Percentiles rank a stretch among this genome's conserved stretches.
Evolutionary conservation across 2,797 vertebrate genomes (phyloP).

Genomic region (Phoxinus dragarum): DNA sequence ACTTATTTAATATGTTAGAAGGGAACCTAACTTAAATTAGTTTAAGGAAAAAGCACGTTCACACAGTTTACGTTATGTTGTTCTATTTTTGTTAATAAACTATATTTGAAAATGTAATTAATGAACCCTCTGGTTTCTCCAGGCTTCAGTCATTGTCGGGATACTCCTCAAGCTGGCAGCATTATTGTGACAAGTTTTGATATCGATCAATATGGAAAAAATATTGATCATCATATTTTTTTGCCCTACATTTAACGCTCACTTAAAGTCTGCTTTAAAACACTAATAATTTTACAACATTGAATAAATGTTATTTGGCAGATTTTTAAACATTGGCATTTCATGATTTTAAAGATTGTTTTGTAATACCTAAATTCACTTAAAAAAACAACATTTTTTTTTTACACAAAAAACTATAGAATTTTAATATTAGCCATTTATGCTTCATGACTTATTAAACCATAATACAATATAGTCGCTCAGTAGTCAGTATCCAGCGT

Average conservation of each 20-base stretch:
- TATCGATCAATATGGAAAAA: too few relatives aligned
- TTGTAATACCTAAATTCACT: not conserved
- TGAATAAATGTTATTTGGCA: not conserved
- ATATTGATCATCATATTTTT: too few relatives aligned
- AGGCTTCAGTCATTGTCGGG: too few relatives aligned
- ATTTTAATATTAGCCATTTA: not conserved
- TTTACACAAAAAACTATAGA: not conserved
- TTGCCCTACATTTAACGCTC: not conserved
- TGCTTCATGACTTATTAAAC: not conserved
- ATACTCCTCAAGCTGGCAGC: too few relatives aligned
- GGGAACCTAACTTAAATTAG: not conserved
- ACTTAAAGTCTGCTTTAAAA: not conserved
- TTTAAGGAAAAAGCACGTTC: not conserved
- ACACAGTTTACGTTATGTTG: too few relatives aligned
- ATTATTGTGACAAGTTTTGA: too few relatives aligned
- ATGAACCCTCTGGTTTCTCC: too few relatives aligned
- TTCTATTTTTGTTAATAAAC: too few relatives aligned
- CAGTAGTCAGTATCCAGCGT: too few relatives aligned
- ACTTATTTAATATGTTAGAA: too few relatives aligned
- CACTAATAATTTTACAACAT: not conserved
- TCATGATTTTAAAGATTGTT: not conserved
- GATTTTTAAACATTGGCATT: not conserved
- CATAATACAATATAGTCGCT: not conserved
- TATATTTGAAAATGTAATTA: too few relatives aligned
- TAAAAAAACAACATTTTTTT: not conserved